phyloP scores from a whole-genome alignment of 2,888 invertebrate species.

The Eupithecia abbreviata region DNA sequence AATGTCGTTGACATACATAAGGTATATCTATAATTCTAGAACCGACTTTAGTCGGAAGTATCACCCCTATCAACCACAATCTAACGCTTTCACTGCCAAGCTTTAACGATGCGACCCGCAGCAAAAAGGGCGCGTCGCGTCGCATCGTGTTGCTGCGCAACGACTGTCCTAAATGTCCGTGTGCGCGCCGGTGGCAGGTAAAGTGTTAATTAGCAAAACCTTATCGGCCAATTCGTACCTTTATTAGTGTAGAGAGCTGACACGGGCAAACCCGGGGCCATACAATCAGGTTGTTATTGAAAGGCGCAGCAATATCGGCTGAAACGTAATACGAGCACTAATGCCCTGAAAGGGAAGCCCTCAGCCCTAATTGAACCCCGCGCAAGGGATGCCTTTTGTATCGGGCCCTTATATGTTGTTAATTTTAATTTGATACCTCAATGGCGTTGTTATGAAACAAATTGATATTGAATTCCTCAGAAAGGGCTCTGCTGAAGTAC shows the following conservation, averaged over 20 bases:
- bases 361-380: slow-evolving; percentile 30
- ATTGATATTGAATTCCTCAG: slow-evolving; percentile 5
- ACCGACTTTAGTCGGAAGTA: too few relatives aligned
- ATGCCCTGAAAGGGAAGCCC: slow-evolving; percentile 27
- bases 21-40: too few relatives aligned
- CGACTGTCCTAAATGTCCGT: background rate
- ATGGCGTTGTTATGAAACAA: slow-evolving; percentile 10
- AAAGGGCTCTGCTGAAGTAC: background rate
- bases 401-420: slow-evolving; percentile 33
- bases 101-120: too few relatives aligned
- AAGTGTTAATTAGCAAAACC: slow-evolving; percentile 17
- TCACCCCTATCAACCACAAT: background rate
- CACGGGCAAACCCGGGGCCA: slow-evolving; percentile 15
- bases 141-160: too few relatives aligned
- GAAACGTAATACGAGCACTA: slow-evolving; percentile 18
- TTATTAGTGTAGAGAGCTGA: slow-evolving; percentile 23
- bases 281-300: slow-evolving; percentile 34
- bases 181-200: background rate
- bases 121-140: too few relatives aligned
- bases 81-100: background rate
- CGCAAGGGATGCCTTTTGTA: background rate
- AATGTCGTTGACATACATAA: too few relatives aligned
- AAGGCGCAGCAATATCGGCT: slow-evolving; percentile 26
- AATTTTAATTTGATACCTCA: slow-evolving; percentile 32
- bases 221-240: slow-evolving; percentile 2